These are phyloP conservation scores for Cheilosia soror DNA, from an alignment of 2,888 invertebrate genomes.

Conservation along the genomic window DNA sequence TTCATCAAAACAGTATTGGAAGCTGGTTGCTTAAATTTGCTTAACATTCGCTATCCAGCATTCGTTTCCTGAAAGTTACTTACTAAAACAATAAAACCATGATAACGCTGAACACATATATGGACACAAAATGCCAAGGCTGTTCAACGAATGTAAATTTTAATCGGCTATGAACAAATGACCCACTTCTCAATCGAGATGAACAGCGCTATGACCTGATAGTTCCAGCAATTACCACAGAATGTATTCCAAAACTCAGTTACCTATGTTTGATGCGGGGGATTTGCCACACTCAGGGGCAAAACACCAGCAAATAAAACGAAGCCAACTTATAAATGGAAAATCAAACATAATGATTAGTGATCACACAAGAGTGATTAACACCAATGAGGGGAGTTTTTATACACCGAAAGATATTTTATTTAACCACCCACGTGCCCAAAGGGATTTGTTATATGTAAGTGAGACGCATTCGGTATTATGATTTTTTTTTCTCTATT, in stretches of 20 bases:
- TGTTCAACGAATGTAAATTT: too few relatives aligned
- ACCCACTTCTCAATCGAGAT: conserved; percentile 35
- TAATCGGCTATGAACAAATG: not conserved
- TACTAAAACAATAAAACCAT: too few relatives aligned
- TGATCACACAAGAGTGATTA: conserved; percentile 56
- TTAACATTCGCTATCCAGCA: too few relatives aligned
- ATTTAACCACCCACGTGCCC: not conserved
- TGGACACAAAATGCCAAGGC: too few relatives aligned
- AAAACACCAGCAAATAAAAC: conserved; percentile 18
- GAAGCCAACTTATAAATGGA: conserved; percentile 44
- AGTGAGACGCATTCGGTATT: too few relatives aligned
- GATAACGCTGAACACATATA: too few relatives aligned
- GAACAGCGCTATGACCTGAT: conserved; percentile 19
- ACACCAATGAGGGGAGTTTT: conserved; percentile 30
- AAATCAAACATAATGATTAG: conserved; percentile 68
- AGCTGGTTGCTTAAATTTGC: too few relatives aligned
- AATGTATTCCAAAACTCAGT: conserved; percentile 13
- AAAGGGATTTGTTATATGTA: too few relatives aligned
- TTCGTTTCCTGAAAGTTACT: too few relatives aligned
- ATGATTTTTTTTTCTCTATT: too few relatives aligned
- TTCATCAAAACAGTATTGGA: too few relatives aligned
- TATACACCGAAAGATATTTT: conserved; percentile 51
- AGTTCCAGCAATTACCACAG: conserved; percentile 46
- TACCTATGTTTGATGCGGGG: not conserved
- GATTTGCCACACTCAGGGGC: not conserved